phyloP scores from a whole-genome alignment of 2,888 invertebrate species.

The Phalera bucephala region DNA sequence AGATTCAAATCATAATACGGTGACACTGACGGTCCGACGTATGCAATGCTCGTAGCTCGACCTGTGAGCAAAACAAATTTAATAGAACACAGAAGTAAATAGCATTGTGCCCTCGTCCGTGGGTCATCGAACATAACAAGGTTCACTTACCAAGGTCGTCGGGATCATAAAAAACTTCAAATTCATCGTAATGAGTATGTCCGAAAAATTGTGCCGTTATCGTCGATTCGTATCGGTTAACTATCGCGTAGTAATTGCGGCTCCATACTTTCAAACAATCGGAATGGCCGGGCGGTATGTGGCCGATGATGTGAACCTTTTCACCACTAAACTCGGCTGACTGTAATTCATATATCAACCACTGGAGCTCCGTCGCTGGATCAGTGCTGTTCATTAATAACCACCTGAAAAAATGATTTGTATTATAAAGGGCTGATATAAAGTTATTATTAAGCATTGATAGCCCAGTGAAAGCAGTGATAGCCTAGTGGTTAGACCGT shows the following conservation, averaged over 20 bases:
- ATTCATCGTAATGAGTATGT: slow-evolving; percentile 97
- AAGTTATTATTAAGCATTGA: too few relatives aligned
- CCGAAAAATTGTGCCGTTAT: slow-evolving; percentile 97
- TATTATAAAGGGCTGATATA: too few relatives aligned
- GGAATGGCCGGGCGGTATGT: slow-evolving; percentile 97
- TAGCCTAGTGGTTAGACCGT: too few relatives aligned
- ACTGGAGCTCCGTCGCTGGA: slow-evolving; percentile 96
- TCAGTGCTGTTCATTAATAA: slow-evolving; percentile 96
- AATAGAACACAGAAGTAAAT: slow-evolving; percentile 1
- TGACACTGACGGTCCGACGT: slow-evolving; percentile 96
- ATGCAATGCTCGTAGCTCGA: slow-evolving; percentile 93
- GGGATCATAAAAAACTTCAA: slow-evolving; percentile 95
- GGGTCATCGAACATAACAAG: slow-evolving; percentile 15
- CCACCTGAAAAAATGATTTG: slow-evolving; percentile 88
- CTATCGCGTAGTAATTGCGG: slow-evolving; percentile 94
- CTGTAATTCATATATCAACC: slow-evolving; percentile 97
- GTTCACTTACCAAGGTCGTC: slow-evolving; percentile 86
- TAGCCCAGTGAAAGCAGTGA: too few relatives aligned
- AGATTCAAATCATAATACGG: slow-evolving; percentile 97
- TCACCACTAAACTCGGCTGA: slow-evolving; percentile 96
- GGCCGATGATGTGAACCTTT: slow-evolving; percentile 98
- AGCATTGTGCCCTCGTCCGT: neutral
- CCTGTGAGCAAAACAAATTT: slow-evolving; percentile 64
- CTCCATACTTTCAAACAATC: slow-evolving; percentile 98
- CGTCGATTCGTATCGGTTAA: slow-evolving; percentile 94